Evolutionary conservation across 2,888 invertebrate species (phyloP), one percentile per base, ranked within the genome.

Genomic region (Euzetes globulus): DNA sequence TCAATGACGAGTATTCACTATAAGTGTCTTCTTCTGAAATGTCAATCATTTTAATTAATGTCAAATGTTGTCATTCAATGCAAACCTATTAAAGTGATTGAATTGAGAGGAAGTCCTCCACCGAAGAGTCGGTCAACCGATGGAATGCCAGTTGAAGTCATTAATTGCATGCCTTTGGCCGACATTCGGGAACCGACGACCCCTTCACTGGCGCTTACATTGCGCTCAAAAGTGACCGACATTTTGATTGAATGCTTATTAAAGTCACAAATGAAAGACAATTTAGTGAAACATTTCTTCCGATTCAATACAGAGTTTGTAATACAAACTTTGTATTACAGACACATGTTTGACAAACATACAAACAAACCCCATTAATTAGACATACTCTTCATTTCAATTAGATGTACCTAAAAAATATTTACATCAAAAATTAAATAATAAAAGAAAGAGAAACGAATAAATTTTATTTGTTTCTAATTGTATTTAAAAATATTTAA

Each of bases 31-130:
- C 74, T 45, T 74, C 74, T 74, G 58, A 1, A 33, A 50, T 22
- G 3, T 19, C 4, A 19, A 15, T 58, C 27, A 55, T 41, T 52
- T 27, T 9, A 50, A 52, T 58, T 60, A 17, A 68, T n/a, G 0
- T 33, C 11, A 60, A 60, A 7, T 60, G 29, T n/a, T 29, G 15
- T 60, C 60, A 0, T 6, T 60, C 1, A 13, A 4, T 33, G 5
- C 60, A n/a, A 60, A 74, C 74, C 74, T 1, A 74, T 52, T 27
- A 74, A 45, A 27, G 55, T 74, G 55, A 74, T 41, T 41, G 74
- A 74, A 47, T 70, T 55, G 29, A 74, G 15, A 19, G 74, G 50
- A 71, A 74, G 52, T n/a, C 74, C 74, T 25, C 71, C 71, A 17
- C 74, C 74, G 15, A 74, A 37, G 17, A 74, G 55, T 4, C 33